These are phyloP conservation scores for Cetoscarus ocellatus DNA, from an alignment of 2,797 vertebrate genomes.

Conservation along the genomic window DNA sequence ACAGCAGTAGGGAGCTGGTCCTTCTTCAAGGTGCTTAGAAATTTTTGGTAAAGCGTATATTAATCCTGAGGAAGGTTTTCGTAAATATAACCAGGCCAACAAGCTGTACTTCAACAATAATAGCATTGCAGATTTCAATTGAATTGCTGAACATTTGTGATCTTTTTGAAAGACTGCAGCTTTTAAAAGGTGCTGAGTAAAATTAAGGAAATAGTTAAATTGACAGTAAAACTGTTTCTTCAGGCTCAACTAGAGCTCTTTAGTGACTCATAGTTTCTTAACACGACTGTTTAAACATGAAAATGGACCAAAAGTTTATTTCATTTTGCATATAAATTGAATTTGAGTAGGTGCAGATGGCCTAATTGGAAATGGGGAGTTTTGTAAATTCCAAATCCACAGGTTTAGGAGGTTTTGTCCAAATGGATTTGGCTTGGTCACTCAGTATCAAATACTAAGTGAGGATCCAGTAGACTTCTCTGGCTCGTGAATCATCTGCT, in stretches of 20 bases:
- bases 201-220: background rate
- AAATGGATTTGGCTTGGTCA: constrained; percentile 52
- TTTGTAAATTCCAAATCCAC: constrained; percentile 54
- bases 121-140: no score
- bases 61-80: no score
- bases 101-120: no score
- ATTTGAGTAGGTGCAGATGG: constrained; percentile 20
- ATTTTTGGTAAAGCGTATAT: no score
- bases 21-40: no score
- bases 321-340: constrained; percentile 36
- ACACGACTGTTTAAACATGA: constrained; percentile 26
- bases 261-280: constrained; percentile 33
- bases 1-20: no score
- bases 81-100: no score
- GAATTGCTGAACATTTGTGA: background rate
- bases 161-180: background rate
- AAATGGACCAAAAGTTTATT: constrained; percentile 31
- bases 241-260: constrained; percentile 21
- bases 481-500: constrained; percentile 58
- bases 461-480: constrained; percentile 46
- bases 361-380: constrained; percentile 56
- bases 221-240: background rate
- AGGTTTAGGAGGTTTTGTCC: constrained; percentile 42
- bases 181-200: background rate
- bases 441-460: constrained; percentile 44